phyloP scores from a whole-genome alignment of 2,113 vertebrate species.

The Glaucomys volans region DNA sequence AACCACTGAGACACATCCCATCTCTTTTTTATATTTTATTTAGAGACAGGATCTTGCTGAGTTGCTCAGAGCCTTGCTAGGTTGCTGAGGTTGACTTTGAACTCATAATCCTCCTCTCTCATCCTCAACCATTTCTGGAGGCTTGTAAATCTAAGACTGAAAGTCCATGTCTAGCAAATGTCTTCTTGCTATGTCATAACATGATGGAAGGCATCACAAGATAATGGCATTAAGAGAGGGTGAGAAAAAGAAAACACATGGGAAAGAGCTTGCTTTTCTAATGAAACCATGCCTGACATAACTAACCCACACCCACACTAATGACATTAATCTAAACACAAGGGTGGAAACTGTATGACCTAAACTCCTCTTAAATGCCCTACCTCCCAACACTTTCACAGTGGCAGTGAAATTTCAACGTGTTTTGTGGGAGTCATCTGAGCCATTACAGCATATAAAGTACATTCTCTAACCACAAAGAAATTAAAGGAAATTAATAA shows the following conservation, averaged over 20 bases:
- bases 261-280: neutral
- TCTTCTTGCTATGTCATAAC: neutral
- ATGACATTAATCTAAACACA: neutral
- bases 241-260: neutral
- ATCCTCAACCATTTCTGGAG: too few species aligned
- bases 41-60: too few species aligned
- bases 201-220: neutral
- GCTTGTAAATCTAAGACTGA: too few species aligned
- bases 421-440: too few species aligned
- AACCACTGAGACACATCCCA: too few species aligned
- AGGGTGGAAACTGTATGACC: neutral
- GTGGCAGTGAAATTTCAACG: too few species aligned
- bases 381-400: neutral
- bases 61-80: too few species aligned
- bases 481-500: neutral
- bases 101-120: too few species aligned
- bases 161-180: too few species aligned
- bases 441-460: neutral
- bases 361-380: neutral
- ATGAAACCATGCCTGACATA: neutral
- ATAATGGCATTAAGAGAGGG: neutral
- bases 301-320: neutral
- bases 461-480: neutral
- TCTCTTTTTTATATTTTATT: too few species aligned
- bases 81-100: too few species aligned